Evolutionary conservation across 2,113 vertebrate species (phyloP).

Genomic region (Paratilapia polleni): DNA sequence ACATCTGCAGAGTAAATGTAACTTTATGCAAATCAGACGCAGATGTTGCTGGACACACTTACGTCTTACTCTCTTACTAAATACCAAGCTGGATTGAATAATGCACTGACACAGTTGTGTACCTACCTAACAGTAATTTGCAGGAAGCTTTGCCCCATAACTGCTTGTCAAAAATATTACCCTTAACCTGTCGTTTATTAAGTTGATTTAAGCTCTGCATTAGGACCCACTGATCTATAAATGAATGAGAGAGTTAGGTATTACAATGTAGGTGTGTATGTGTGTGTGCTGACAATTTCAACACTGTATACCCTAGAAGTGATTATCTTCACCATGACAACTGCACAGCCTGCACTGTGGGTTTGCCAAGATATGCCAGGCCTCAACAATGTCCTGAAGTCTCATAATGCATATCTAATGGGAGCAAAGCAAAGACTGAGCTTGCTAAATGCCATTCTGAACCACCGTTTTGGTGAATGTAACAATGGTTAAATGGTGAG

Average conservation of each 20-base stretch:
- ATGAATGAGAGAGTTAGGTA: conserved; percentile 10
- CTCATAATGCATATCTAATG: conserved; percentile 33
- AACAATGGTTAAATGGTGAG: conserved; percentile 36
- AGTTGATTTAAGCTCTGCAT: conserved; percentile 3
- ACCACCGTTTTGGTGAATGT: conserved; percentile 16
- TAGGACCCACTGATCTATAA: neutral
- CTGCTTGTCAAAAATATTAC: neutral
- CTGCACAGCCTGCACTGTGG: conserved; percentile 36
- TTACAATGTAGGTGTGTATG: conserved; percentile 12
- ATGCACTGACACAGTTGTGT: neutral
- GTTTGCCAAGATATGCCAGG: conserved; percentile 50
- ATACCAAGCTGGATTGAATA: neutral
- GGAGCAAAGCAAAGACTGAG: conserved; percentile 34
- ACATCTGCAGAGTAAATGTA: neutral
- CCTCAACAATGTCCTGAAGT: conserved; percentile 43
- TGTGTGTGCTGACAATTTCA: conserved; percentile 16
- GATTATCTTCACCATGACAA: conserved; percentile 64
- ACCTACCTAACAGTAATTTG: neutral
- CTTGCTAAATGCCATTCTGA: conserved; percentile 55
- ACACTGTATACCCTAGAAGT: conserved; percentile 19
- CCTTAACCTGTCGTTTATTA: neutral
- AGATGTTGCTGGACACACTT: neutral
- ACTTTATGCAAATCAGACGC: neutral
- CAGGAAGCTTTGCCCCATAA: neutral
- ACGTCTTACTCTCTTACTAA: neutral